Evolutionary conservation across 2,888 invertebrate species (phyloP).

Genomic region (Creontiades dilutus): DNA sequence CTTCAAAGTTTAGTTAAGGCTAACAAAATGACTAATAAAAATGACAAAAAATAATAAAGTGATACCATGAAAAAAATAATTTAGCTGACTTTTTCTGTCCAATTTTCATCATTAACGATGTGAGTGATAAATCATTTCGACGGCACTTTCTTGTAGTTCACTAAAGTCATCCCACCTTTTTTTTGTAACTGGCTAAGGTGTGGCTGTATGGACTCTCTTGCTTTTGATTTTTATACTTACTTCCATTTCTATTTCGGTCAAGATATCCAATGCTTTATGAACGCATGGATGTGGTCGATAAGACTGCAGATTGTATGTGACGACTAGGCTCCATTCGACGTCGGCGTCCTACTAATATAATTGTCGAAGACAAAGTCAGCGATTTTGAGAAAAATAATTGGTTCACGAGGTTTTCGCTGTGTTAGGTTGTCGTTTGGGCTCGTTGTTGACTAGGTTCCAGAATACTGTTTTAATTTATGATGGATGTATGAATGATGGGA

Average conservation of each 20-base stretch:
- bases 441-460: too few relatives aligned
- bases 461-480: too few relatives aligned
- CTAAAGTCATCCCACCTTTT: not conserved
- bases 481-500: too few relatives aligned
- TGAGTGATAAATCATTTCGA: not conserved
- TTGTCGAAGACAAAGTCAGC: not conserved
- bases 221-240: not conserved
- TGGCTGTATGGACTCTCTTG: conserved; percentile 8
- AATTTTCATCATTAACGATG: conserved; percentile 1
- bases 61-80: too few relatives aligned
- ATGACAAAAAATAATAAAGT: too few relatives aligned
- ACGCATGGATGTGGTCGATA: not conserved
- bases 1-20: too few relatives aligned
- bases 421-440: too few relatives aligned
- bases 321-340: too few relatives aligned
- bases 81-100: not conserved
- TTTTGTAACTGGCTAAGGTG: not conserved
- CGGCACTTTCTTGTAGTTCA: not conserved
- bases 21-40: too few relatives aligned
- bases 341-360: not conserved
- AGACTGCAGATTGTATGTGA: not conserved
- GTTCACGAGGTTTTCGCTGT: too few relatives aligned
- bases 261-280: not conserved
- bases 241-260: not conserved
- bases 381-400: conserved; percentile 11